A percentile compares a stretch with the other conserved stretches of the same genome.
Evolutionary conservation across 2,888 invertebrate genomes (phyloP).

Genomic region (Villa cingulata): DNA sequence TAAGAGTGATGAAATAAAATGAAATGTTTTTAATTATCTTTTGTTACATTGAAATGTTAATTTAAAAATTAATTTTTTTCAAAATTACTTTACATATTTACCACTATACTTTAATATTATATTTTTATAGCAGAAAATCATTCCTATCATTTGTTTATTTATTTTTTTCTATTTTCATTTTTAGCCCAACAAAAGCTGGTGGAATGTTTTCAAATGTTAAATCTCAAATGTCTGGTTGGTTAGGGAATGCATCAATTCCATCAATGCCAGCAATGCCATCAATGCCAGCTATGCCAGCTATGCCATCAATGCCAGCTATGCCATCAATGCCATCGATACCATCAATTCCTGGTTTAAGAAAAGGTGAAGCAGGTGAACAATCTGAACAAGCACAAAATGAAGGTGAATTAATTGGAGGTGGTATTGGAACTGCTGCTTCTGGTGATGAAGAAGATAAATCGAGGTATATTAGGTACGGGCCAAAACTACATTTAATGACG

Average conservation of each 20-base stretch:
- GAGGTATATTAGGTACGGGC: conserved; percentile 66
- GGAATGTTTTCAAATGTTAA: conserved; percentile 80
- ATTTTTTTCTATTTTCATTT: conserved; percentile 6
- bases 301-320: conserved; percentile 35
- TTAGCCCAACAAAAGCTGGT: conserved; percentile 59
- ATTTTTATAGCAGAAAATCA: too few species aligned
- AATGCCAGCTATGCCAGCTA: conserved; percentile 32
- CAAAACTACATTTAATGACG: conserved; percentile 37
- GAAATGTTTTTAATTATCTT: too few species aligned
- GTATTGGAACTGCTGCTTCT: conserved; percentile 21
- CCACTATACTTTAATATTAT: too few species aligned
- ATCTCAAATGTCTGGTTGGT: conserved; percentile 74
- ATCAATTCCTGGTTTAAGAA: conserved; percentile 64
- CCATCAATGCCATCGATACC: conserved; percentile 35
- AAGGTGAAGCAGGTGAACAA: conserved; percentile 43
- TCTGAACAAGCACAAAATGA: conserved; percentile 35
- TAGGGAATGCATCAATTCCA: conserved; percentile 43
- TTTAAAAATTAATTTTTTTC: too few species aligned
- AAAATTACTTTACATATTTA: too few species aligned
- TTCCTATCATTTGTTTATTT: too few species aligned
- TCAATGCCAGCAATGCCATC: conserved; percentile 37
- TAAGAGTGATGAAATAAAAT: too few species aligned
- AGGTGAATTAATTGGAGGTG: conserved; percentile 17
- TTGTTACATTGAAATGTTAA: too few species aligned
- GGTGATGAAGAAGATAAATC: conserved; percentile 77